Evolutionary conservation across 30 jellyfish, hydroid and myxozoan species (phyloP).

Genomic region (Aurelia sp.): DNA sequence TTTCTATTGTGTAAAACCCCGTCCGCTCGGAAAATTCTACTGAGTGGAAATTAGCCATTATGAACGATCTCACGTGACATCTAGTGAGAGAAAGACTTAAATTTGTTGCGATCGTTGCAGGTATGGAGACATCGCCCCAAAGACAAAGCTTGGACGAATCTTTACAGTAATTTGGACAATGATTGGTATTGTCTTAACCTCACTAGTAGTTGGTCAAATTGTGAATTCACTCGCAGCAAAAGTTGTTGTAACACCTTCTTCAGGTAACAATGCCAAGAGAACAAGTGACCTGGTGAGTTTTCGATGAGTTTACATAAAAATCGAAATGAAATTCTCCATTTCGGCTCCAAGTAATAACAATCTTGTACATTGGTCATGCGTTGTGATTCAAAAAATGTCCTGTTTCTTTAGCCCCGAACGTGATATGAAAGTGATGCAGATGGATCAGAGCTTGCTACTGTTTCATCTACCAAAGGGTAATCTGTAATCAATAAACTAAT

Average conservation of each 20-base stretch:
- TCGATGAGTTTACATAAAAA: not conserved
- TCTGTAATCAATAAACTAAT: not conserved
- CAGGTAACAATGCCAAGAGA: not conserved
- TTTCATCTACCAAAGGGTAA: not conserved
- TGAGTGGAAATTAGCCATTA: no score
- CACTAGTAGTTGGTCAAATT: conserved; percentile 42
- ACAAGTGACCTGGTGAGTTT: not conserved
- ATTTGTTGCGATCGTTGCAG: not conserved
- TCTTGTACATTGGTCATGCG: not conserved
- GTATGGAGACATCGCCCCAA: conserved; percentile 48
- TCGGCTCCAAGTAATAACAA: not conserved
- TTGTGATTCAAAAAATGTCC: not conserved
- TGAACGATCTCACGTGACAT: no score
- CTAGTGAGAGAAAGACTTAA: no score
- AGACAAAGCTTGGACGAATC: conserved; percentile 32
- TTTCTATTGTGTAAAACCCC: no score
- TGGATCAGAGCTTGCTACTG: not conserved
- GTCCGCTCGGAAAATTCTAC: no score
- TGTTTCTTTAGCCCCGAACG: not conserved
- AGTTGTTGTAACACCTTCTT: not conserved
- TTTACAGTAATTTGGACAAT: conserved; percentile 34
- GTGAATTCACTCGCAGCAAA: conserved; percentile 17
- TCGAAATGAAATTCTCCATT: not conserved
- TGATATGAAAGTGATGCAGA: not conserved
- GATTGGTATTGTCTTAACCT: conserved; percentile 28